phyloP scores from a whole-genome alignment of 2,888 invertebrate genomes.

The Lasioglossum vierecki region DNA sequence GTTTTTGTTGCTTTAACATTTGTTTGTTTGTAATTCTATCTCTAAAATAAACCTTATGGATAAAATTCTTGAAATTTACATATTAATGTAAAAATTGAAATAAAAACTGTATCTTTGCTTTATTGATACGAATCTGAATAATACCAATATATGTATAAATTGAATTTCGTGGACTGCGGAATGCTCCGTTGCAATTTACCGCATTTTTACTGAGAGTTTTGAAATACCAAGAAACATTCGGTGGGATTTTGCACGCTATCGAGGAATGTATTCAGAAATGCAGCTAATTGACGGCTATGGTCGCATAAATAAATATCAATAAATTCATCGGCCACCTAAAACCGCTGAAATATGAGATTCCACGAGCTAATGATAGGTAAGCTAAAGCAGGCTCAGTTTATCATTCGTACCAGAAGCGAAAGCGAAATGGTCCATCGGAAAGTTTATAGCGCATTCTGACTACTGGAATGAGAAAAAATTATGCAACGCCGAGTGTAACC shows the following conservation, averaged over 20 bases:
- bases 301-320: neutral
- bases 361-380: neutral
- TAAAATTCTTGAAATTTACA: neutral
- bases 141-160: neutral
- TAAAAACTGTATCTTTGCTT: neutral
- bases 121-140: neutral
- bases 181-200: neutral
- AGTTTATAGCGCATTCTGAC: slow-evolving; percentile 21
- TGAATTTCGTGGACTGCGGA: neutral
- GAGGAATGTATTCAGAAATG: neutral
- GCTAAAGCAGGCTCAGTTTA: neutral
- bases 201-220: no score
- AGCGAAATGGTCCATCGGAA: slow-evolving; percentile 20
- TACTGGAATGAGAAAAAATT: slow-evolving; percentile 30
- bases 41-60: neutral
- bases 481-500: slow-evolving; percentile 38
- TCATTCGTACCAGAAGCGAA: neutral
- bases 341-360: neutral
- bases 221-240: no score
- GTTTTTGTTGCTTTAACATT: neutral
- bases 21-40: neutral
- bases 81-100: neutral
- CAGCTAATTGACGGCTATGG: neutral
- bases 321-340: neutral
- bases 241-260: neutral